Evolutionary conservation across 2,888 invertebrate genomes (phyloP).

Genomic region (Watsonalla binaria): DNA sequence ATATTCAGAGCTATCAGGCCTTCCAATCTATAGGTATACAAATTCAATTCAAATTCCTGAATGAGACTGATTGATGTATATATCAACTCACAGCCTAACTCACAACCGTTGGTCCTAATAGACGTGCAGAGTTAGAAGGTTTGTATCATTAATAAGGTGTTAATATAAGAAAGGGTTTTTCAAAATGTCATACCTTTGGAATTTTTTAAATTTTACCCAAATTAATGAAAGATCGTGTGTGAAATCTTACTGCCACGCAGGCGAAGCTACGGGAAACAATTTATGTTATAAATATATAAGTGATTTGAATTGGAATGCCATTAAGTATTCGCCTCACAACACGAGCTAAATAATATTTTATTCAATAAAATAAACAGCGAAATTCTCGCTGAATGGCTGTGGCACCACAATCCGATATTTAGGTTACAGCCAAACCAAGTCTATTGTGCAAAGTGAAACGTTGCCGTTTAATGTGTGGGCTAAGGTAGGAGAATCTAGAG

Average conservation of each 20-base stretch:
- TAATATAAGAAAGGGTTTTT: no score
- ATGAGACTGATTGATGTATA: no score
- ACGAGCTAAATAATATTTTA: slow-evolving; percentile 39
- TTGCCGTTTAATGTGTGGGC: slow-evolving; percentile 47
- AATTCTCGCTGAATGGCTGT: slow-evolving; percentile 49
- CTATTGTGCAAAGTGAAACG: slow-evolving; percentile 73
- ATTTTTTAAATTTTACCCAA: no score
- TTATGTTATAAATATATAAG: background rate
- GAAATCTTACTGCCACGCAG: background rate
- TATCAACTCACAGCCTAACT: no score
- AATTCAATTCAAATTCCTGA: no score
- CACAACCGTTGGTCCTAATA: no score
- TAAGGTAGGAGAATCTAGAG: slow-evolving; percentile 22
- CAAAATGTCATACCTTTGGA: no score
- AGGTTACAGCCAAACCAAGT: slow-evolving; percentile 71
- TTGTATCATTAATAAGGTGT: no score
- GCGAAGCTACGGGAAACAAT: background rate
- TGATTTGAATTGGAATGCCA: background rate
- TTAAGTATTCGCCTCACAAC: slow-evolving; percentile 13
- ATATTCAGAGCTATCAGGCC: no score
- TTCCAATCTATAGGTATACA: no score
- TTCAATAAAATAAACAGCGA: slow-evolving; percentile 52
- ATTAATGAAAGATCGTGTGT: no score
- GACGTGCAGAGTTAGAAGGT: no score
- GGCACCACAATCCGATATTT: slow-evolving; percentile 67